phyloP scores from a whole-genome alignment of 2,888 invertebrate species.

The Hymenopus coronatus region DNA sequence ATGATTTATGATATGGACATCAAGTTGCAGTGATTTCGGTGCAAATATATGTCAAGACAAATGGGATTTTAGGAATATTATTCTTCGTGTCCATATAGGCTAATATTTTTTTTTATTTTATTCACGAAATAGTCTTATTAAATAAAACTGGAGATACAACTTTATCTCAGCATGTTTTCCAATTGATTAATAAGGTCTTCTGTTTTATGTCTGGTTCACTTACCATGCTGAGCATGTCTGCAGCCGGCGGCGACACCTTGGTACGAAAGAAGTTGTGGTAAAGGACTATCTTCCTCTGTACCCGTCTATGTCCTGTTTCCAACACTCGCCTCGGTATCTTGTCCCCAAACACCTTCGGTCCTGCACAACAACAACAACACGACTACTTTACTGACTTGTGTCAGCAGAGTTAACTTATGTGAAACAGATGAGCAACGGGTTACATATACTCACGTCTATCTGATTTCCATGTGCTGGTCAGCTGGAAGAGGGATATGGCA shows the following conservation, averaged over 20 bases:
- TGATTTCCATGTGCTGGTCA: slow-evolving; percentile 22
- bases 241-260: slow-evolving; percentile 68
- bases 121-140: too few species aligned
- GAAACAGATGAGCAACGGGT: background rate
- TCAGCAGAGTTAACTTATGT: background rate
- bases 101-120: too few species aligned
- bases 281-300: slow-evolving; percentile 68
- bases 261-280: slow-evolving; percentile 76
- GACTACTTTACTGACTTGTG: too few species aligned
- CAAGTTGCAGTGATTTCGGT: too few species aligned
- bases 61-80: too few species aligned
- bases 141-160: too few species aligned
- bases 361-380: slow-evolving; percentile 43
- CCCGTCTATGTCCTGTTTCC: slow-evolving; percentile 54
- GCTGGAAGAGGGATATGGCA: slow-evolving; percentile 8
- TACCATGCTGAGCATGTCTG: slow-evolving; percentile 82
- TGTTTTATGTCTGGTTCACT: too few species aligned
- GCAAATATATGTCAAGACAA: too few species aligned
- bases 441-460: background rate
- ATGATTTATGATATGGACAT: too few species aligned
- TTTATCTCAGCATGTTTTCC: too few species aligned
- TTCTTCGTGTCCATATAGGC: too few species aligned
- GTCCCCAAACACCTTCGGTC: slow-evolving; percentile 58
- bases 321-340: slow-evolving; percentile 56
- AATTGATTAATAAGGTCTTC: too few species aligned